Conservation (phyloP, 2,888 invertebrate species). For the Nomada fucata region DNA sequence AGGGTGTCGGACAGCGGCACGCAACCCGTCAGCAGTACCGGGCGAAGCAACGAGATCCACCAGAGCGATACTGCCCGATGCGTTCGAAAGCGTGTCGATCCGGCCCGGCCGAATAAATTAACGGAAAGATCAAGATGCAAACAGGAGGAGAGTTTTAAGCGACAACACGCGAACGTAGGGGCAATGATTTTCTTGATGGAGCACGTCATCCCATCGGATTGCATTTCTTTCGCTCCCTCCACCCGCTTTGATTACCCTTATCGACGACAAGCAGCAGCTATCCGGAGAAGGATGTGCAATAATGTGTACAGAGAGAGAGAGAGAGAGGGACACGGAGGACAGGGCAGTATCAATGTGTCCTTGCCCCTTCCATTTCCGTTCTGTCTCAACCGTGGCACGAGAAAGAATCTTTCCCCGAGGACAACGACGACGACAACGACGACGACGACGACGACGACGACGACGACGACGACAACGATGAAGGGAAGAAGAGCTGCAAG, state of each 20-base stretch:
- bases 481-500: conserved; percentile 63
- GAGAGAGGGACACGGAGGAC: not conserved
- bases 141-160: conserved; percentile 5
- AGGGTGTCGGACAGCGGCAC: conserved; percentile 8
- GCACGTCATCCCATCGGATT: conserved; percentile 34
- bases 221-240: conserved; percentile 44
- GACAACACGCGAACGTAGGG: conserved; percentile 9
- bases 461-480: conserved; percentile 51
- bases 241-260: conserved; percentile 40
- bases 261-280: not conserved
- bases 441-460: conserved; percentile 34
- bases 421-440: conserved; percentile 57
- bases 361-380: conserved; percentile 54
- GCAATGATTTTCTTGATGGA: conserved; percentile 20
- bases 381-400: conserved; percentile 31
- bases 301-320: not conserved
- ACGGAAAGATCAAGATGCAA: conserved; percentile 54
- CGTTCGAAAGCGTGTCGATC: conserved; percentile 35
- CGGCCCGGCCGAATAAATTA: conserved; percentile 43
- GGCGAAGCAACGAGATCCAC: conserved; percentile 20
- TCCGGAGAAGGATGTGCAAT: conserved; percentile 16
- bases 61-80: conserved; percentile 14
- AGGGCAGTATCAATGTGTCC: conserved; percentile 66
- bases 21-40: conserved; percentile 33
- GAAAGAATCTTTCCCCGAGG: conserved; percentile 45